Base-by-base conservation (phyloP, 1,140 invertebrate genomes). In the Latrodectus geometricus region DNA sequence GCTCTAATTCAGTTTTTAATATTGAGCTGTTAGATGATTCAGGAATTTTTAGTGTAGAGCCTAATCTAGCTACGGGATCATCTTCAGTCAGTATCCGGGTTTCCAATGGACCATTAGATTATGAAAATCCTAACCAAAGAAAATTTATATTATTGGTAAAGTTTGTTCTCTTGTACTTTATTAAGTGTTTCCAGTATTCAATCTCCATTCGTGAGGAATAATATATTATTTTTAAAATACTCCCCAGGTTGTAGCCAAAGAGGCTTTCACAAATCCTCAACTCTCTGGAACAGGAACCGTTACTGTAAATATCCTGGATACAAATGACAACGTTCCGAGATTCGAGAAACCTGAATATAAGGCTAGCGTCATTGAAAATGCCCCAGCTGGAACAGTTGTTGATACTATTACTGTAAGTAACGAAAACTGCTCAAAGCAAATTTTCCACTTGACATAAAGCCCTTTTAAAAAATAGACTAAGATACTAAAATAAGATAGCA, bases 271-370 rank as follows among this genome's bases (percentile, higher is more conserved):
- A 3, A 92, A 93, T 72, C 94, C 95, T 4, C 93, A 93, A 66
- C 92, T 97, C 0, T 95, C 95, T 0, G 97, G 96, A 0, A 97
- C 96, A 7, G 96, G 96, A 0, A 97, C 96, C 15, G 95, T 98
- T 4, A 96, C 94, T 0, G 94, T 98, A 0, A 93, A 94, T 14
- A 94, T 98, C 61, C 92, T 94, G 9, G 96, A 98, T 91, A 97
- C 91, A 93, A 95, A 93, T 86, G 96, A 98, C 92, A 98, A 98
- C 92, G 96, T 97, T 90, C 97, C 97, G 72, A 95, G 97, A 89
- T 99, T 99, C 93, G 97, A 98, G 90, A 96, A 96, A 91, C 96
- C 96, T 88, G 96, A 97, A 91, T 99, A 99, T 93, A 98, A 98
- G 91, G 95, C 96, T 56, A 95, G 95, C n/a, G 95, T 99, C 17